A percentile compares a stretch with the other conserved stretches of the same genome.
These are phyloP conservation scores for Lamproptera curius DNA, from an alignment of 2,888 invertebrate species.

Conservation along the genomic window DNA sequence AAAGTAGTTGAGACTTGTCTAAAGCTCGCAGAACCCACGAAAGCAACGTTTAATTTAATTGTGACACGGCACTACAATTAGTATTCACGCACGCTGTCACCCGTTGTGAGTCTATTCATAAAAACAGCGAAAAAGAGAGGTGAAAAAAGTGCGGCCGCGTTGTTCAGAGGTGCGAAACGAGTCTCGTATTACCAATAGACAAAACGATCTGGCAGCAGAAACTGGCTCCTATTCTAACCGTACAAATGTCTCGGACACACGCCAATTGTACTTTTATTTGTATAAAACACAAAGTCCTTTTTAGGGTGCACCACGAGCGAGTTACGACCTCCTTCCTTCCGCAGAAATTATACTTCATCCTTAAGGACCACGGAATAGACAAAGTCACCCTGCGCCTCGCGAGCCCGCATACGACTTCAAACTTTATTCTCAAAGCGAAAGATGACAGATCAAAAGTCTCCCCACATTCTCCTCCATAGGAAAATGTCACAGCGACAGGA, in stretches of 20 bases:
- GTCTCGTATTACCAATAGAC: constrained; percentile 72
- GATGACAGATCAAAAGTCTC: constrained; percentile 36
- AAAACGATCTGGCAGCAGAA: constrained; percentile 54
- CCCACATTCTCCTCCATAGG: constrained; percentile 56
- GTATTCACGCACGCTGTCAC: constrained; percentile 43
- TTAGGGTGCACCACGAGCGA: constrained; percentile 31
- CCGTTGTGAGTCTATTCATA: constrained; percentile 52
- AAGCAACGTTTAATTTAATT: constrained; percentile 35
- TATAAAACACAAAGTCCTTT: constrained; percentile 36
- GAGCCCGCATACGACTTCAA: constrained; percentile 39
- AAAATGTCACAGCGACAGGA: constrained; percentile 71
- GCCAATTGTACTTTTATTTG: constrained; percentile 38
- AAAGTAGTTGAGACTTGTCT: no score
- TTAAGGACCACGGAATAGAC: constrained; percentile 71
- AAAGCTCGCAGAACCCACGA: constrained; percentile 26
- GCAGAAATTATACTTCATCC: constrained; percentile 60
- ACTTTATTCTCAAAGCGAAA: constrained; percentile 44
- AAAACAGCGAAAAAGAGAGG: constrained; percentile 60
- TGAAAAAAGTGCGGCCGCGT: constrained; percentile 61
- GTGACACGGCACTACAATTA: constrained; percentile 49
- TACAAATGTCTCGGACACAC: constrained; percentile 29
- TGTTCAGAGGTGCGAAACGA: constrained; percentile 70
- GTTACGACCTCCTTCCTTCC: constrained; percentile 44
- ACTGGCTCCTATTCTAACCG: constrained; percentile 29
- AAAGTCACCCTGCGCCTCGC: constrained; percentile 55